These are phyloP conservation scores for Tolypeutes matacus DNA, from an alignment of 2,797 vertebrate genomes.

Conservation along the genomic window DNA sequence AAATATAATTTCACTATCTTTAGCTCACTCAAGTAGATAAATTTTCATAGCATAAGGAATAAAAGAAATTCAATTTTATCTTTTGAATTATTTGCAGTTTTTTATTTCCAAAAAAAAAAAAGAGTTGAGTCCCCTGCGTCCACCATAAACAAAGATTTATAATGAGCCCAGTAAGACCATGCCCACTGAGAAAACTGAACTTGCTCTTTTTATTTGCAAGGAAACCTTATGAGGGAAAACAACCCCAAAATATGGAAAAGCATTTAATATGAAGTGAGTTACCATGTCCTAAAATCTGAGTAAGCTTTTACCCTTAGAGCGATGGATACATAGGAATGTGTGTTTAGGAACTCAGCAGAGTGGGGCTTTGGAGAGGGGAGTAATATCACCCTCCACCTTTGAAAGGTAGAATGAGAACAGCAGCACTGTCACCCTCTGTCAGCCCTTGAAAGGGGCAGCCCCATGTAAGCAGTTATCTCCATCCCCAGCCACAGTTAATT, in stretches of 20 bases:
- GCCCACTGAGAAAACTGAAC: neutral
- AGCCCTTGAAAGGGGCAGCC: neutral
- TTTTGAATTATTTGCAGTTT: neutral
- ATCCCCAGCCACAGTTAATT: neutral
- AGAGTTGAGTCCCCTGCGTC: neutral
- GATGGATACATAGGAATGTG: neutral
- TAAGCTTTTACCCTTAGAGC: neutral
- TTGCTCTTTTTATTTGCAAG: neutral
- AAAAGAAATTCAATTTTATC: slow-evolving; percentile 1
- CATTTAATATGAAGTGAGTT: neutral
- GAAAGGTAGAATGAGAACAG: neutral
- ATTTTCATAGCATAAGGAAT: slow-evolving; percentile 10
- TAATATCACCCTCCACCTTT: neutral
- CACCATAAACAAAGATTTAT: neutral
- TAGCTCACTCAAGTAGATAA: slow-evolving; percentile 56
- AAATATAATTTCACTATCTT: slow-evolving; percentile 74
- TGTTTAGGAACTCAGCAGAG: neutral
- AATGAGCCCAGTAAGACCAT: neutral
- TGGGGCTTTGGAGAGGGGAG: neutral
- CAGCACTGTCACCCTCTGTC: neutral
- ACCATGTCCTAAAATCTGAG: neutral
- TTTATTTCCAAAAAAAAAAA: neutral
- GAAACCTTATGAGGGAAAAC: neutral
- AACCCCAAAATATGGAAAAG: neutral
- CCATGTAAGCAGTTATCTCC: neutral